phyloP scores from a whole-genome alignment of 2,888 invertebrate species.

The Folsomia candida region DNA sequence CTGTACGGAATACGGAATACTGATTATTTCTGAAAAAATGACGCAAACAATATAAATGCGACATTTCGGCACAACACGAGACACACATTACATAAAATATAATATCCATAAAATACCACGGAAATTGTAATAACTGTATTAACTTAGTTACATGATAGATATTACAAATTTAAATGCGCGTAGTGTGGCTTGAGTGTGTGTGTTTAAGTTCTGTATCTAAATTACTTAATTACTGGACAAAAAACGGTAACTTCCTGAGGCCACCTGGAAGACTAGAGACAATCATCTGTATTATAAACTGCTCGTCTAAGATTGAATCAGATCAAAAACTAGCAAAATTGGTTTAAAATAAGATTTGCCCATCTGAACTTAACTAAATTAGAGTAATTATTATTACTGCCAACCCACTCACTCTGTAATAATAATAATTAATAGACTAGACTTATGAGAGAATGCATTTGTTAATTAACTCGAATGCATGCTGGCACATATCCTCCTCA shows the following conservation, averaged over 20 bases:
- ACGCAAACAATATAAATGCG: not conserved
- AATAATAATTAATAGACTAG: not conserved
- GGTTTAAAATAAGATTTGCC: too few relatives aligned
- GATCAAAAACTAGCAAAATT: too few relatives aligned
- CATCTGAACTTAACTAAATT: not conserved
- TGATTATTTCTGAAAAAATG: not conserved
- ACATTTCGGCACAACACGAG: not conserved
- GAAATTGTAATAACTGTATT: too few relatives aligned
- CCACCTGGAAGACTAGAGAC: slow-evolving; percentile 2
- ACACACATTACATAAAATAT: not conserved
- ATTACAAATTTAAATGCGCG: too few relatives aligned
- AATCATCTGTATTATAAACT: not conserved
- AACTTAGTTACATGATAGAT: too few relatives aligned
- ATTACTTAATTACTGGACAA: too few relatives aligned
- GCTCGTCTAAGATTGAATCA: too few relatives aligned
- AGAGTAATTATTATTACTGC: not conserved
- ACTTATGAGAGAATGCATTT: not conserved
- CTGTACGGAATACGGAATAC: too few relatives aligned
- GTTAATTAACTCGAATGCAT: not conserved
- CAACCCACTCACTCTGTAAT: not conserved
- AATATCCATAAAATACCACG: too few relatives aligned
- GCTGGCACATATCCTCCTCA: not conserved
- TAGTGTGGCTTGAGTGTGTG: too few relatives aligned
- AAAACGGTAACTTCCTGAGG: not conserved
- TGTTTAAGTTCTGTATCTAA: too few relatives aligned